Base-by-base conservation (phyloP, 2,888 invertebrate genomes). In the Steromphala cineraria region DNA sequence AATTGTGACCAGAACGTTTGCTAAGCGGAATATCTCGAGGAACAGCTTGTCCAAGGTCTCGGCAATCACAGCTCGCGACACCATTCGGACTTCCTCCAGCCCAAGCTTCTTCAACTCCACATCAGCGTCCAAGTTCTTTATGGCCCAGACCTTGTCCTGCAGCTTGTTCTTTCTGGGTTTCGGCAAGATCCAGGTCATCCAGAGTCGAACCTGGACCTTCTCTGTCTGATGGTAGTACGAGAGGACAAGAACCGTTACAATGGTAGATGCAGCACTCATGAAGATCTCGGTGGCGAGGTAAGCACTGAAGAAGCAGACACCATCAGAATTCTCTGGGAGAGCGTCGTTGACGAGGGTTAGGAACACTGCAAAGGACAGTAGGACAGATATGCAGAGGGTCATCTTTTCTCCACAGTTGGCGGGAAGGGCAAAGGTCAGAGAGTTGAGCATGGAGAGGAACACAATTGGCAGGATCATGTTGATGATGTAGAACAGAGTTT, bases 281-380 rank as follows among this genome's bases (percentile, higher is more conserved):
- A 74, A 74, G 71, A 74, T 19, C 36, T 74, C 71, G 1, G 71
- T 46, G 36, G 71, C 71, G 19, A 74, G 71, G 36, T 74, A 74
- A 21, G 71, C 71, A 46, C 71, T 74, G 71, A 74, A 74, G 71
- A 21, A 74, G 36, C 71, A 74, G n/a, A 74, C 40, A 5, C 71
- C 71, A n/a, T 74, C 71, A 21, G 71, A 74, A 40, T 74, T 74
- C 46, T 74, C 71, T n/a, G 71, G 71, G 7, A 74, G 71, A n/a
- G 36, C 46, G 19, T 74, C 71, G 19, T 36, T 74, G 40, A 40
- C 71, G 40, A 74, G 71, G 10, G 71, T 74, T 17, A 74, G 71
- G 46, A 74, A 74, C 40, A 74, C 71, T 17, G 71, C 71, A 36
- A 40, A 74, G 40, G 71, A 74, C 17, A 74, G 36, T 24, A 74